Evolutionary conservation across 2,888 invertebrate species (phyloP).

Genomic region (Apamea crenata): DNA sequence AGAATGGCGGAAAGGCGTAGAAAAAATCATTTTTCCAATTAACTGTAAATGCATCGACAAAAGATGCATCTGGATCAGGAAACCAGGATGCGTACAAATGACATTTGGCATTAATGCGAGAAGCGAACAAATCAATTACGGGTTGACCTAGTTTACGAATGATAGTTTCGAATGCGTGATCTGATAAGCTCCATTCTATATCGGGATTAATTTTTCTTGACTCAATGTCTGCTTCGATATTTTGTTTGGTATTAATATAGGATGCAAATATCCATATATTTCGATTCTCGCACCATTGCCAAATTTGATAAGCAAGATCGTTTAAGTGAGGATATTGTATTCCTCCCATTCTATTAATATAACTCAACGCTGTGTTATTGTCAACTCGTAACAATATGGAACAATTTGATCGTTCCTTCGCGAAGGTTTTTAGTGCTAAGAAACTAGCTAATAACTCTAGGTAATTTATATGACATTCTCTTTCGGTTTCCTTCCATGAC

Average conservation of each 20-base stretch:
- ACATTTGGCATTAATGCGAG: too few species aligned
- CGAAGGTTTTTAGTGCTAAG: too few species aligned
- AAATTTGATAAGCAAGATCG: too few species aligned
- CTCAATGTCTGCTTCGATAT: neutral
- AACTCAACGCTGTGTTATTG: neutral
- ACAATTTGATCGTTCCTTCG: too few species aligned
- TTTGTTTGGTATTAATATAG: conserved; percentile 3
- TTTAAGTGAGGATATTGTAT: too few species aligned
- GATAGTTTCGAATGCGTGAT: neutral
- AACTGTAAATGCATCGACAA: conserved; percentile 3
- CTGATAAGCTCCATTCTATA: conserved; percentile 1
- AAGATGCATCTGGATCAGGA: conserved; percentile 7
- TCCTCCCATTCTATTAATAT: too few species aligned
- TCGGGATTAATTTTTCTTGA: neutral
- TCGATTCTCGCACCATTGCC: too few species aligned
- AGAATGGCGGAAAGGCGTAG: conserved; percentile 9
- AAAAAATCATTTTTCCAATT: neutral
- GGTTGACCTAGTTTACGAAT: neutral
- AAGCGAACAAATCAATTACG: too few species aligned
- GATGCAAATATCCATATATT: neutral
- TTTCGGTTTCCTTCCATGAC: too few species aligned
- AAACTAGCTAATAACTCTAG: too few species aligned
- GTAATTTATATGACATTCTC: too few species aligned
- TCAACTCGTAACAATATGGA: neutral
- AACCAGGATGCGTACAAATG: neutral